Evolutionary conservation across 2,797 vertebrate genomes (phyloP), one percentile per base, ranked within the genome.

Genomic region (Rhadinocentrus ornatus): DNA sequence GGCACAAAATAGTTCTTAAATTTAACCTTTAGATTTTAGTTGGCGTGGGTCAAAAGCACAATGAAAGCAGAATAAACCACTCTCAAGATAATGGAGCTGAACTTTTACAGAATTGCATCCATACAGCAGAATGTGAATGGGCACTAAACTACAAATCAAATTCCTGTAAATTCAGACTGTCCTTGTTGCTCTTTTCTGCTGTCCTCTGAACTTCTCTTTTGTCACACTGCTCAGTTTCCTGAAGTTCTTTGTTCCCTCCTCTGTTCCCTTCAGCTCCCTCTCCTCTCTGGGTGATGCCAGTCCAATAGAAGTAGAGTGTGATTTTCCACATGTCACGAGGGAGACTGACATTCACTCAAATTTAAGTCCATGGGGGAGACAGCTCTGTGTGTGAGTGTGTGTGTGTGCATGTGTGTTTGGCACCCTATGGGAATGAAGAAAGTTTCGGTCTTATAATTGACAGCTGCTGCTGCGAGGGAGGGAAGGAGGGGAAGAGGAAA

Each of bases 401-500:
- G 59, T 60, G 46, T 48, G 62, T 22, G 10, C 20, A 4, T 10
- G 9, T 31, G 59, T 78, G 75, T 69, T 11, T 75, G 71, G 77
- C 66, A 78, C 80, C 87, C 87, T 73, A 46, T 78, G 85, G 86
- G 88, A 90, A 85, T 71, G 84, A 82, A 89, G 74, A 87, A 90
- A 85, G 83, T 91, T 91, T 89, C 84, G 57, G 78, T 75, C 64
- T 81, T 67, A 83, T 88, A 91, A 90, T 85, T 91, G 91, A 90
- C 89, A 91, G 88, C 87, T 90, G 87, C 91, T 90, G 86, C 89
- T 83, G 86, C 72, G 83, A 88, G 69, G 76, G 73, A 77, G 63
- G 54, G 48, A 39, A 63, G 34, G 58, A 66, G 55, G 41, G 44
- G 58, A 60, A 32, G 12, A 54, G 58, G 24, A 68, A 73, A 77